Evolutionary conservation across 2,888 invertebrate species (phyloP).

Genomic region (Thecophora atra): DNA sequence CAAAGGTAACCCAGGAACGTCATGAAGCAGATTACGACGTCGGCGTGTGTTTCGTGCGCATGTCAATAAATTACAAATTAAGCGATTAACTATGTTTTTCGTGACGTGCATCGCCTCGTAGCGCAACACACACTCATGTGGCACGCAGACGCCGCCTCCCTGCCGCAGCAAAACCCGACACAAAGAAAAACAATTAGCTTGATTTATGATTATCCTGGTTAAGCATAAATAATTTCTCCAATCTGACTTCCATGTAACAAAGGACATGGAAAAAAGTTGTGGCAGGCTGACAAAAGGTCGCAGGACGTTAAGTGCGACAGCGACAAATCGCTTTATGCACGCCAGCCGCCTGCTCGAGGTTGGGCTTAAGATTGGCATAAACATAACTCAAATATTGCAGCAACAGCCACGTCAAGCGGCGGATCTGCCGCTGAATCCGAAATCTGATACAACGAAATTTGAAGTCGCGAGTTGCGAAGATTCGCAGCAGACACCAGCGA

Average conservation of each 20-base stretch:
- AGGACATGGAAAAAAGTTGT: neutral
- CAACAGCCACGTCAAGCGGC: conserved; percentile 54
- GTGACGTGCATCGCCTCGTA: conserved; percentile 1
- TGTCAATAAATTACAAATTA: conserved; percentile 31
- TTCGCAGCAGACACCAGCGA: neutral
- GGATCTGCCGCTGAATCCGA: conserved; percentile 62
- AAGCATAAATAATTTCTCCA: conserved; percentile 62
- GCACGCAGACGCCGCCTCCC: neutral
- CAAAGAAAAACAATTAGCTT: conserved; percentile 56
- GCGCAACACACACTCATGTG: neutral
- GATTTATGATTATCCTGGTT: conserved; percentile 65
- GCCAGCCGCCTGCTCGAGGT: conserved; percentile 35
- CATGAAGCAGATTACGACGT: neutral
- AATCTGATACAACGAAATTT: conserved; percentile 54
- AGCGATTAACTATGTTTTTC: conserved; percentile 22
- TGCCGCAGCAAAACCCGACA: neutral
- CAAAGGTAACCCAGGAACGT: too few species aligned
- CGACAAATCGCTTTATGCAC: conserved; percentile 60
- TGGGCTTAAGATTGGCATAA: conserved; percentile 30
- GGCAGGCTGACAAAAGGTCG: conserved; percentile 25
- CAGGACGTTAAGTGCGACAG: conserved; percentile 52
- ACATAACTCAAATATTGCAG: conserved; percentile 36
- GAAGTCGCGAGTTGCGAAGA: neutral
- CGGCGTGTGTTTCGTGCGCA: conserved; percentile 7
- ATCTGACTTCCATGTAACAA: conserved; percentile 51